Conservation (phyloP, 2,888 invertebrate genomes). For the Dorcus hopei region DNA sequence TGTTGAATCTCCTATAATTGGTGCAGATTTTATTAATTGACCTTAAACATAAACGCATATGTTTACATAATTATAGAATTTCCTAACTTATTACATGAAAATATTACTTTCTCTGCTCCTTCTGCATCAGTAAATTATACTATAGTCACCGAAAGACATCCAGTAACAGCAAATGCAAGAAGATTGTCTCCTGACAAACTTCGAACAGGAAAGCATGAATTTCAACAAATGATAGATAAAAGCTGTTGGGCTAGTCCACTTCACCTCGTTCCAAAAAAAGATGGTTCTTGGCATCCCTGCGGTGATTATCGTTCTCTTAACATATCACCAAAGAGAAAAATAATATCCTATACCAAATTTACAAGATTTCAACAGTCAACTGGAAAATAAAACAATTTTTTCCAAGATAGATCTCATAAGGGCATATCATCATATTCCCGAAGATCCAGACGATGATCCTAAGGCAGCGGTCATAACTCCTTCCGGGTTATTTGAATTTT, state of each 20-base stretch:
- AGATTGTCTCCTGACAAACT: too few species aligned
- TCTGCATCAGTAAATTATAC: too few species aligned
- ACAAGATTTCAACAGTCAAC: too few species aligned
- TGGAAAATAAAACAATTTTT: constrained; percentile 2
- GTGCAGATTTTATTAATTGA: too few species aligned
- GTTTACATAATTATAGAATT: too few species aligned
- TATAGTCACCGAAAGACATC: too few species aligned
- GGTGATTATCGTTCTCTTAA: constrained; percentile 30
- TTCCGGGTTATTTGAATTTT: constrained; percentile 30
- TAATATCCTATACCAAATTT: constrained; percentile 24
- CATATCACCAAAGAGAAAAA: constrained; percentile 21
- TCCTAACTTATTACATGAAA: too few species aligned
- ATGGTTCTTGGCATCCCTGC: constrained; percentile 20
- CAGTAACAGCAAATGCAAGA: too few species aligned
- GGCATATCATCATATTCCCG: constrained; percentile 44
- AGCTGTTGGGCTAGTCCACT: constrained; percentile 32
- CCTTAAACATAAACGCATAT: too few species aligned
- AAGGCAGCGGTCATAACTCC: constrained; percentile 30
- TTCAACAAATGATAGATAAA: constrained; percentile 4
- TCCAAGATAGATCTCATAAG: constrained; percentile 34
- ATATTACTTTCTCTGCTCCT: too few species aligned
- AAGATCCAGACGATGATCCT: constrained; percentile 33
- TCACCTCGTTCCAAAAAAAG: constrained; percentile 32
- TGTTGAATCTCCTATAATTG: too few species aligned
- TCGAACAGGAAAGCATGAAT: too few species aligned